These are phyloP conservation scores for Nebria ingens DNA, from an alignment of 1,140 invertebrate genomes.

Conservation along the genomic window DNA sequence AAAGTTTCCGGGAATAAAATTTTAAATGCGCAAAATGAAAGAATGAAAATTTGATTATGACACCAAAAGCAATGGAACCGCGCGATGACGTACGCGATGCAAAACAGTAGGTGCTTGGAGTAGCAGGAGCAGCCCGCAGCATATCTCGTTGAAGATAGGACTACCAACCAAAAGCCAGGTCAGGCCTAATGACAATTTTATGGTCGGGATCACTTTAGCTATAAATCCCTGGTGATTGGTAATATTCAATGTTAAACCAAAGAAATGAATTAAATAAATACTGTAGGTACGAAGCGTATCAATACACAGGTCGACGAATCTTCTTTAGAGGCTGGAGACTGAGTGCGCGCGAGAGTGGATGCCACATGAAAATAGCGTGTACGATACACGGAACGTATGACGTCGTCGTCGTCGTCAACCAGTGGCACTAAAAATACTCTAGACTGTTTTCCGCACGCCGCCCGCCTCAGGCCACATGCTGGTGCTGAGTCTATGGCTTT, in stretches of 20 bases:
- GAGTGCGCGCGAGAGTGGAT: not conserved
- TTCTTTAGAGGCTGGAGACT: not conserved
- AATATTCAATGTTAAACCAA: not conserved
- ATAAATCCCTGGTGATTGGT: constrained; percentile 3
- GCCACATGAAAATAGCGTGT: not conserved
- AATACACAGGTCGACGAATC: not conserved
- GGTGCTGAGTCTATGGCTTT: constrained; percentile 16
- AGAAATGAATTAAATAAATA: constrained; percentile 1
- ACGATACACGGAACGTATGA: not conserved
- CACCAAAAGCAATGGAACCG: not conserved
- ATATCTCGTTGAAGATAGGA: no score
- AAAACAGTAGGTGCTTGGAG: not conserved
- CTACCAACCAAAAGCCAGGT: no score
- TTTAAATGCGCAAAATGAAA: constrained; percentile 3
- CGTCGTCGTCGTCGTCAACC: not conserved
- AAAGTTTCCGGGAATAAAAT: not conserved
- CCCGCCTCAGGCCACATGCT: constrained; percentile 16
- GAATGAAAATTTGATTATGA: constrained; percentile 4
- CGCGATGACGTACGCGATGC: not conserved
- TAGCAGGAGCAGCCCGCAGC: not conserved
- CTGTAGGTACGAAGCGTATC: not conserved
- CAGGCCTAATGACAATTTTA: not conserved
- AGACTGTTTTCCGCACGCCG: constrained; percentile 18
- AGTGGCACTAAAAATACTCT: constrained; percentile 12
- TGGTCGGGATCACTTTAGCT: not conserved